phyloP scores from a whole-genome alignment of 2,113 vertebrate species.

The Cryptotis parvus region DNA sequence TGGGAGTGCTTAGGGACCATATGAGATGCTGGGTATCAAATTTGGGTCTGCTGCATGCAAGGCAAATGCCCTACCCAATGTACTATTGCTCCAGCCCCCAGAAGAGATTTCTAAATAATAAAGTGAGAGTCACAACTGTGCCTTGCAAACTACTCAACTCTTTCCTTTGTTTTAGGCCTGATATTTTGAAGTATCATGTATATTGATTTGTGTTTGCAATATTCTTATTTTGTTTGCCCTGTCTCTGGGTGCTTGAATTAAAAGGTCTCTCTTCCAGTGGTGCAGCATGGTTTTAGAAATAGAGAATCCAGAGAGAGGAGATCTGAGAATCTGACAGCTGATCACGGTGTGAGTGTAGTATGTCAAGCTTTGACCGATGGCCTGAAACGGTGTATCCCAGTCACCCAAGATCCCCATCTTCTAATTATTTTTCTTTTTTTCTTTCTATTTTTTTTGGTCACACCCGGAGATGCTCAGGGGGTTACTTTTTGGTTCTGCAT shows the following conservation, averaged over 20 bases:
- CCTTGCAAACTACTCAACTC: background rate
- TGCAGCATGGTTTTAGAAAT: background rate
- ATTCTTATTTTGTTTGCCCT: constrained; percentile 7
- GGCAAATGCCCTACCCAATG: too few species aligned
- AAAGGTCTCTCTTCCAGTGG: background rate
- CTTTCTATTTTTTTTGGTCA: too few species aligned
- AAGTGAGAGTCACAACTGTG: background rate
- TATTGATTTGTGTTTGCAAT: background rate
- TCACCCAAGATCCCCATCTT: background rate
- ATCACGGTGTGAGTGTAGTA: background rate
- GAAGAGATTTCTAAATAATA: background rate
- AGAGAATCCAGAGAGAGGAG: background rate
- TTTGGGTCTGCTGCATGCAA: too few species aligned
- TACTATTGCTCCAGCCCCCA: too few species aligned
- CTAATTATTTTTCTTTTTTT: too few species aligned
- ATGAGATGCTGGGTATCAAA: too few species aligned
- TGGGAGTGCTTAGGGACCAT: too few species aligned
- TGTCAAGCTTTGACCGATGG: background rate
- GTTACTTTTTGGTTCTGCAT: too few species aligned
- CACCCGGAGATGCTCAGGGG: too few species aligned
- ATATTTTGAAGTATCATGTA: background rate
- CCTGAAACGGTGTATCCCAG: background rate
- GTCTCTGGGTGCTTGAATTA: background rate
- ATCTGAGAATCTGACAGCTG: background rate
- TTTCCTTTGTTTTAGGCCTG: background rate